Base-by-base conservation (phyloP, 2,797 vertebrate genomes). In the Bovichtus variegatus region DNA sequence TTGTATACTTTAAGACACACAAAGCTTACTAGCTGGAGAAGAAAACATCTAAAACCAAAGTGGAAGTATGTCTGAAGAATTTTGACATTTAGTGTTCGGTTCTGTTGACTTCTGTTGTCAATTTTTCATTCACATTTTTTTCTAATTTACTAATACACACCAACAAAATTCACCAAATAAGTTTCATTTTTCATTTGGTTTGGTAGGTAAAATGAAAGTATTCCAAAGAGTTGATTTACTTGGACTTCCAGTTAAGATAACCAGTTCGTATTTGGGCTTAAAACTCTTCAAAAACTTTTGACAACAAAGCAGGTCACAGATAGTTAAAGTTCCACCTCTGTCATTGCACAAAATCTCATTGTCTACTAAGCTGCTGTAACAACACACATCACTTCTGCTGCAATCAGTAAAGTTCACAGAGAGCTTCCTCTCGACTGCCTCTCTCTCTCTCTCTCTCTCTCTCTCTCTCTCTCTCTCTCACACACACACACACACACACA, bases 341-440 rank as follows among this genome's bases (percentile, higher is more conserved):
- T 80, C 71, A 44, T 25, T 40, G 43, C 47, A 67, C 50, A 65
- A 78, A 77, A 63, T 36, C 2, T 10, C 75, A 84, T 84, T 91
- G 87, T 87, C 82, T 46, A 9, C 73, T 9, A 2, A 61, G 59
- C 71, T 78, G 76, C 80, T 79, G 66, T 55, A 86, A 86, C 81
- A 87, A 84, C 83, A 85, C 76, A 83, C 79, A 82, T 84, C 76
- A 69, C 81, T 69, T 71, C 54, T 82, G 76, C 80, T 82, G 71
- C 83, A 89, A 90, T 91, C 91, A 90, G 90, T 18, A 29, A 49
- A 68, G 87, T 80, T 87, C 86, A 87, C 84, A 80, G 46, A 72
- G 77, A 55, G 68, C 82, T 91, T 92, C 92, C 90, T 88, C 73
- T 76, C 73, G 53, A 74, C 72, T 50, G 53, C 27, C 60, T 12